Percentiles rank a stretch among this genome's conserved stretches.
These are phyloP conservation scores for Idaea straminata DNA, from an alignment of 2,888 invertebrate genomes.

Conservation along the genomic window DNA sequence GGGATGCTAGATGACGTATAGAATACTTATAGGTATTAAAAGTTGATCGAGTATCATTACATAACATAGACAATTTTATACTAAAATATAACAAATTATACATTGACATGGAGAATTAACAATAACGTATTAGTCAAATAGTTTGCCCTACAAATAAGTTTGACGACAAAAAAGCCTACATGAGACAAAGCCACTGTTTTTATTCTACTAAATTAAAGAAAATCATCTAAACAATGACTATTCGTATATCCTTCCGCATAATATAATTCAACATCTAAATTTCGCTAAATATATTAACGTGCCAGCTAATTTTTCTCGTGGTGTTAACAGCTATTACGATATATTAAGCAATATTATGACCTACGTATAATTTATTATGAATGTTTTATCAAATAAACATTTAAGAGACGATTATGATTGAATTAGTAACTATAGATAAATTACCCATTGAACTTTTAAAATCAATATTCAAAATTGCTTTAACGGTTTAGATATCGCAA, in stretches of 20 bases:
- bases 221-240: slow-evolving; percentile 10
- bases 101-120: slow-evolving; percentile 42
- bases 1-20: too few relatives aligned
- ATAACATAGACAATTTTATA: background rate
- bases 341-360: slow-evolving; percentile 46
- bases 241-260: slow-evolving; percentile 23
- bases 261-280: slow-evolving; percentile 54
- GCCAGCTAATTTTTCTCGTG: slow-evolving; percentile 63
- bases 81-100: background rate
- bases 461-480: background rate
- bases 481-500: background rate
- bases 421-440: background rate
- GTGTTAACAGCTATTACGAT: slow-evolving; percentile 60
- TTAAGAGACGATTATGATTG: slow-evolving; percentile 14
- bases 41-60: slow-evolving; percentile 23
- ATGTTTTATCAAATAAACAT: background rate
- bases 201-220: background rate
- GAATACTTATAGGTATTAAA: slow-evolving; percentile 18
- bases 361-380: slow-evolving; percentile 38
- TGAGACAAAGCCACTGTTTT: background rate
- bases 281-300: slow-evolving; percentile 60
- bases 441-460: background rate
- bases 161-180: background rate
- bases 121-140: slow-evolving; percentile 1
- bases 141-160: background rate